Base-by-base conservation (phyloP, 2,888 invertebrate species). In the Chymomyza amoena region DNA sequence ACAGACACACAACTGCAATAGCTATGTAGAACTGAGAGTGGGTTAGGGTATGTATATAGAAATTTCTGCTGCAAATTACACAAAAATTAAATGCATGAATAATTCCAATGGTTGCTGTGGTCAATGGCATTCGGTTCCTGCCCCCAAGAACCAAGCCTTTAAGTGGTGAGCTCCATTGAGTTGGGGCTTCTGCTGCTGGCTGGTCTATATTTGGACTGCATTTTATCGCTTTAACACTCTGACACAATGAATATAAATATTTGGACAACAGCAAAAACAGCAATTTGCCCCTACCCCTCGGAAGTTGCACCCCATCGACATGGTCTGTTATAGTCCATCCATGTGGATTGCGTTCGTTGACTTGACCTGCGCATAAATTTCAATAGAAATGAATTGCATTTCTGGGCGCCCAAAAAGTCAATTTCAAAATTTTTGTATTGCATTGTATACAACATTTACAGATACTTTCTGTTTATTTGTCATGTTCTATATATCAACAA, bases 181-280 rank as follows among this genome's bases (percentile, higher is more conserved):
- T 68, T 62, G 64, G 64, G 64, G 69, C 71, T 80, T 84, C 77
- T 85, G 77, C 39, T 84, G 1, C 7, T 32, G 32, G 1, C 7
- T 32, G 32, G 7, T 32, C 32, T 7, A 32, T 32, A 87, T 84
- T 84, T 84, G 83, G 88, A 85, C 84, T 85, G 84, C 87, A 88
- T 85, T 85, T 85, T 85, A 85, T 85, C 84, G 84, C 84, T 88
- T 85, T 85, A 85, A 85, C 84, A 85, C 84, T 85, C 84, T 86
- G 84, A 85, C 84, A 85, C 88, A 85, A 85, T 85, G 88, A 85
- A 85, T 85, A 85, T 85, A 85, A 85, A 85, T 85, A 85, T 85
- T 85, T 85, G 88, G 88, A 85, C 84, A 45, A 45, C 39, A 85
- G 87, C 88, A 85, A 88, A 85, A 85, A 85, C 84, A 84, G 84